phyloP scores from a whole-genome alignment of 2,113 vertebrate species.

The Cololabis saira region DNA sequence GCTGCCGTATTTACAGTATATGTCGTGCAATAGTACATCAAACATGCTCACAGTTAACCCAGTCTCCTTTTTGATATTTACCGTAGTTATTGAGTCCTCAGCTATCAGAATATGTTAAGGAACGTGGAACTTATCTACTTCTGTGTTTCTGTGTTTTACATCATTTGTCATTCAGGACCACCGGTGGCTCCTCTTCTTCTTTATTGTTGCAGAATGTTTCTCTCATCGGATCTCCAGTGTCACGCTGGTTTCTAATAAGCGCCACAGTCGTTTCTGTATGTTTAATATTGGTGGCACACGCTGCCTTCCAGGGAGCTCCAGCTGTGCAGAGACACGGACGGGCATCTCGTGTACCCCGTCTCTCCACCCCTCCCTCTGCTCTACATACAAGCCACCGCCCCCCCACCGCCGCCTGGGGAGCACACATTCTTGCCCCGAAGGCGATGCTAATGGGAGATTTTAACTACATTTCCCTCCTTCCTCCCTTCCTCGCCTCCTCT shows the following conservation, averaged over 20 bases:
- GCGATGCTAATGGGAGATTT: constrained; percentile 75
- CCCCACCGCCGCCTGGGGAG: constrained; percentile 42
- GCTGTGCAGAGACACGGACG: constrained; percentile 46
- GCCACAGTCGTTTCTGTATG: constrained; percentile 54
- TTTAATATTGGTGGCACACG: constrained; percentile 60
- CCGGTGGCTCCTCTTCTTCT: constrained; percentile 46
- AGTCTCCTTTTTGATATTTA: constrained; percentile 49
- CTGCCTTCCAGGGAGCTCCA: constrained; percentile 35
- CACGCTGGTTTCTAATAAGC: constrained; percentile 73
- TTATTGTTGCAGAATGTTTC: constrained; percentile 58
- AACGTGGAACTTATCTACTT: constrained; percentile 27
- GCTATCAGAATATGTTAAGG: constrained; percentile 31
- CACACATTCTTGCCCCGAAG: constrained; percentile 55
- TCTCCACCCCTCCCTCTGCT: not conserved
- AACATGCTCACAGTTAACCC: constrained; percentile 27
- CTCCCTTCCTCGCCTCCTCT: constrained; percentile 52
- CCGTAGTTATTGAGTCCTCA: constrained; percentile 40
- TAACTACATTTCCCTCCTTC: constrained; percentile 70
- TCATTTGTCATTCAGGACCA: constrained; percentile 47
- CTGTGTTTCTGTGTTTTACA: constrained; percentile 46
- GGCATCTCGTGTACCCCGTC: constrained; percentile 21
- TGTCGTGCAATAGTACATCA: constrained; percentile 12
- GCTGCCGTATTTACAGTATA: constrained; percentile 19
- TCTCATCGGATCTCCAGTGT: constrained; percentile 60
- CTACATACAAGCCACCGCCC: constrained; percentile 1